Evolutionary conservation across 1,140 invertebrate genomes (phyloP).

Genomic region (Mamestra configurata): DNA sequence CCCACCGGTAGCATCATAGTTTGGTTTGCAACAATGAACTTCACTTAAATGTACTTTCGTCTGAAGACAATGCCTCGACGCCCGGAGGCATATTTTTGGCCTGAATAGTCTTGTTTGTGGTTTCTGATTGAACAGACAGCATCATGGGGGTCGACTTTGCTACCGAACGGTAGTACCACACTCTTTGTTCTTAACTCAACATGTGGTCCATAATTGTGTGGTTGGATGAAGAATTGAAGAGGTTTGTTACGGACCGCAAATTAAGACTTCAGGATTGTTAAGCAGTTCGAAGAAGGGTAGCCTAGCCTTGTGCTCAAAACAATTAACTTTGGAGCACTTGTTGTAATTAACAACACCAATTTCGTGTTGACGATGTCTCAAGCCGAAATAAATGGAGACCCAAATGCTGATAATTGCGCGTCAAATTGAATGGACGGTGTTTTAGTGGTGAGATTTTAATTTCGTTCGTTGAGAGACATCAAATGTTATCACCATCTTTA

Average conservation of each 20-base stretch:
- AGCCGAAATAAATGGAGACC: slow-evolving; percentile 11
- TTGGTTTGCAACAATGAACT: slow-evolving; percentile 77
- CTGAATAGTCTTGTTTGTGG: slow-evolving; percentile 81
- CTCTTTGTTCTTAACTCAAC: slow-evolving; percentile 75
- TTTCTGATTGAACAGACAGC: slow-evolving; percentile 73
- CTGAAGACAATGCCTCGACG: slow-evolving; percentile 64
- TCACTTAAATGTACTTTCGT: slow-evolving; percentile 67
- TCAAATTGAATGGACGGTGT: slow-evolving; percentile 9
- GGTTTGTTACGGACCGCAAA: slow-evolving; percentile 57
- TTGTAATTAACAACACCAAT: slow-evolving; percentile 17
- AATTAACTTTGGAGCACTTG: slow-evolving; percentile 13
- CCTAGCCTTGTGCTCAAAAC: background rate
- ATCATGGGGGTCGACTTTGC: slow-evolving; percentile 70
- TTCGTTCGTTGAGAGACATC: background rate
- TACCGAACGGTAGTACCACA: slow-evolving; percentile 76
- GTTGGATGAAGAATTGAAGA: slow-evolving; percentile 54
- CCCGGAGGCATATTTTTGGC: slow-evolving; percentile 38
- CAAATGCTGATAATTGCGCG: slow-evolving; percentile 10
- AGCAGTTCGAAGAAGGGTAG: slow-evolving; percentile 31
- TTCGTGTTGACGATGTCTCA: background rate
- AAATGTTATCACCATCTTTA: background rate
- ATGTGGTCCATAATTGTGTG: slow-evolving; percentile 78
- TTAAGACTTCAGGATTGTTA: slow-evolving; percentile 47
- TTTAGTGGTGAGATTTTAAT: background rate
- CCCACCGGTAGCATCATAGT: slow-evolving; percentile 84